Evolutionary conservation across 2,797 vertebrate genomes (phyloP), one percentile per base, ranked within the genome.

Genomic region (Loriculus beryllinus): DNA sequence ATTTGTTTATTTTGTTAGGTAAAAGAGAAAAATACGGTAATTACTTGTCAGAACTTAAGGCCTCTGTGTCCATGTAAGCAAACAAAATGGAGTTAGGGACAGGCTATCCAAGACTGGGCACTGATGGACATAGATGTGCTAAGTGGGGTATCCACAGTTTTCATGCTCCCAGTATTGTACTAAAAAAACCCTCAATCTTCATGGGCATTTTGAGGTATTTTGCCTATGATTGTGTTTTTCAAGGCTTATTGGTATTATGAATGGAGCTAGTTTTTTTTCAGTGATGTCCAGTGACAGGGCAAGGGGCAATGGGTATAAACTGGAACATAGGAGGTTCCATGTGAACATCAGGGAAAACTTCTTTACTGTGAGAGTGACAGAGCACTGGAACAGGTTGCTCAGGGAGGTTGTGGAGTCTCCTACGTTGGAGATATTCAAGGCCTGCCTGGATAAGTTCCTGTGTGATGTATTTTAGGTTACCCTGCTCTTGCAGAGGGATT

Each of bases 11-110:
- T 95, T 78, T 54, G 15, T 65, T 51, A 51, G 43, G 69, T 63
- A 45, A 87, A 82, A 88, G 43, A 54, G 45, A 37, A 74, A 62
- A 95, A 77, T 8, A 31, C 3, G 12, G 13, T 35, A 40, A 51
- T 69, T 75, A 35, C 60, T 59, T 29, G 56, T 29, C 49, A 45
- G 56, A 63, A 79, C 9, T 19, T 31, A 72, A 81, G 74, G 20
- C 7, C 22, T 84, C 4, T 1, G 29, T 49, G 29, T 35, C 39
- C 48, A 31, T 0, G 0, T 6, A 52, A 52, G 35, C 0, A 0
- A 87, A 19, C 37, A 70, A 84, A 88, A 33, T 4, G 10, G 25
- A 37, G 7, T 1, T 31, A 33, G 18, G 40, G 39, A 37, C 12
- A 43, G 10, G 23, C 17, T 69, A 19, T 31, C 19, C 54, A 49